Evolutionary conservation across 2,797 vertebrate genomes (phyloP).

Genomic region (Hydrophis major): DNA sequence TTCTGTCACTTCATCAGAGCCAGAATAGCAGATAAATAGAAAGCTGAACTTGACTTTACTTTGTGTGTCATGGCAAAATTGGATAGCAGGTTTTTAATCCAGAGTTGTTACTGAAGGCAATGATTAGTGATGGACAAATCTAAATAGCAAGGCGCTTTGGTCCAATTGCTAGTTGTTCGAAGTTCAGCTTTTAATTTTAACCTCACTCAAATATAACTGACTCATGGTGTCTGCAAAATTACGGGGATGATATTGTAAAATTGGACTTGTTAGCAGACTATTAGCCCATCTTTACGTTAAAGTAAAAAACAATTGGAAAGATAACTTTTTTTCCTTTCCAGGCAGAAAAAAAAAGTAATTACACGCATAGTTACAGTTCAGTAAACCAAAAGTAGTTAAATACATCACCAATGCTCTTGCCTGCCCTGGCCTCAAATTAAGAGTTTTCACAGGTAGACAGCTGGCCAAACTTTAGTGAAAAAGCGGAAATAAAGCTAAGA

Average conservation of each 20-base stretch:
- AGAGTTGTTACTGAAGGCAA: constrained; percentile 37
- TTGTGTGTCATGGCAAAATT: constrained; percentile 42
- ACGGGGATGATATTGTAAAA: not conserved
- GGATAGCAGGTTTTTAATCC: constrained; percentile 35
- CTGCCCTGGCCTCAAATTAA: not conserved
- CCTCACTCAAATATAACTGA: constrained; percentile 27
- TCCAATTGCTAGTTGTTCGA: constrained; percentile 14
- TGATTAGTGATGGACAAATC: constrained; percentile 32
- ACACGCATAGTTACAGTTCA: not conserved
- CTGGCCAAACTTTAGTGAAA: not conserved
- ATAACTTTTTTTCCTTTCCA: not conserved
- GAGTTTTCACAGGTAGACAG: not conserved
- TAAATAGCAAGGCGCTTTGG: constrained; percentile 34
- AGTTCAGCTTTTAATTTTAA: constrained; percentile 35
- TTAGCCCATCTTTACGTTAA: not conserved
- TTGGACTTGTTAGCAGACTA: not conserved
- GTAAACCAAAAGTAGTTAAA: not conserved
- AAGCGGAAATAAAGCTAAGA: not conserved
- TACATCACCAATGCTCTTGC: too few relatives aligned
- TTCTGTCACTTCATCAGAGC: constrained; percentile 54
- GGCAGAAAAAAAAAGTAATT: not conserved
- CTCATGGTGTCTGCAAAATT: constrained; percentile 18
- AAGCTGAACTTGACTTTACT: constrained; percentile 36
- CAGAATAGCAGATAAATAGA: constrained; percentile 49
- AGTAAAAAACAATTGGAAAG: constrained; percentile 9